Evolutionary conservation across 2,113 vertebrate species (phyloP), one percentile per base, ranked within the genome.

Genomic region (Pampusana beccarii): DNA sequence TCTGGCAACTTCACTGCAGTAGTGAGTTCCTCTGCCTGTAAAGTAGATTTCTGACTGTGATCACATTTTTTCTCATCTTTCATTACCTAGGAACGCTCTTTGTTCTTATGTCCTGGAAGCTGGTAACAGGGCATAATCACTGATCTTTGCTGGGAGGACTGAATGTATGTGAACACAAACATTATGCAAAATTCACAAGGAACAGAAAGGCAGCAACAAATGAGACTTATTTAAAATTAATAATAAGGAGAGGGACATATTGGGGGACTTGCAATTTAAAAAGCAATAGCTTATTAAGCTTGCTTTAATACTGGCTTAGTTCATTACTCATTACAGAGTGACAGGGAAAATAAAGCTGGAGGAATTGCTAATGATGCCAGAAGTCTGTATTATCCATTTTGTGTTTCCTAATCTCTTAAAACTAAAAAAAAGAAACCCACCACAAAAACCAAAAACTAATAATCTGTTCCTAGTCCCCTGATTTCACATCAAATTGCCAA

Each of bases 281-380:
- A 94, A 92, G 81, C 79, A 93, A 88, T 90, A 80, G 88, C 85
- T 96, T 90, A 60, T 94, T 94, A 94, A 93, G 81, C 81, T 86
- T 73, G 88, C 54, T 86, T 92, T 96, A 96, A 88, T 92, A 84
- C 54, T 86, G 81, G 65, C 71, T 91, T 92, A 93, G 75, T 62
- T 94, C 88, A 90, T 95, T 96, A 85, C 48, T 96, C 79, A 88
- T 92, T 94, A 95, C 34, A 71, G 79, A 91, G 84, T 96, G 93
- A 94, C 70, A 97, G 85, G 44, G 61, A 96, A 97, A 96, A 97
- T 90, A 97, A 97, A 97, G 90, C 86, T 93, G 82, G 84, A 83
- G 56, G 53, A 92, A 95, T 71, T 88, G 60, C 48, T 95, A 97
- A 96, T 93, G 86, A 96, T 90, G 84, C 88, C 94, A 96, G 82